A percentile compares a stretch with the other conserved stretches of the same genome.
phyloP scores from a whole-genome alignment of 2,797 vertebrate species.

The Scyliorhinus canicula region DNA sequence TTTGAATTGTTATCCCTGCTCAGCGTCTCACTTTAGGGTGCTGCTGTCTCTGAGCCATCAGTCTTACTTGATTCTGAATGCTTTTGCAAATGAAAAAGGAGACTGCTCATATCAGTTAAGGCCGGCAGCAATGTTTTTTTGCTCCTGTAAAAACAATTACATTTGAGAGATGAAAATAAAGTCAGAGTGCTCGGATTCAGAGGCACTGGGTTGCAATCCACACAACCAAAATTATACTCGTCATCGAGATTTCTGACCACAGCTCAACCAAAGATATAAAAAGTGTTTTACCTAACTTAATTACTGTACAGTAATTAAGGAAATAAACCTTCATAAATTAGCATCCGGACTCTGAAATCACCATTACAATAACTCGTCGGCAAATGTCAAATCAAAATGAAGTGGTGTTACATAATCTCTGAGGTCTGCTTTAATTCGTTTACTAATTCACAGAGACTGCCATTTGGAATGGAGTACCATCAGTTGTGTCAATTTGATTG shows the following conservation, averaged over 20 bases:
- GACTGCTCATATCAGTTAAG: not conserved
- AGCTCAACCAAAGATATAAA: not conserved
- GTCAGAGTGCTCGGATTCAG: not conserved
- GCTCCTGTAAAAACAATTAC: not conserved
- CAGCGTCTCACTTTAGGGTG: not conserved
- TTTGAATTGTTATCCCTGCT: not conserved
- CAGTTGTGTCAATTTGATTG: not conserved
- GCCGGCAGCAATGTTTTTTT: conserved; percentile 14
- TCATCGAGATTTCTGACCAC: not conserved
- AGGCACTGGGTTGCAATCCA: not conserved
- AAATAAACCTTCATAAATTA: not conserved
- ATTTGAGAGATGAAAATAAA: not conserved
- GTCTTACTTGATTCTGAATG: conserved; percentile 5
- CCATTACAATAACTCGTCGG: not conserved
- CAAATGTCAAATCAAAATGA: not conserved
- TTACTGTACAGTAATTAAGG: not conserved
- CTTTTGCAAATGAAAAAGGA: conserved; percentile 27
- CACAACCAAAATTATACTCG: not conserved
- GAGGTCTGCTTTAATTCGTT: not conserved
- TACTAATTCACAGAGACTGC: not conserved
- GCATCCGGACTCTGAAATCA: not conserved
- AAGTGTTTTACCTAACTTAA: not conserved
- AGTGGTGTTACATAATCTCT: too few species aligned
- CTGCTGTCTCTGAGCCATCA: not conserved
- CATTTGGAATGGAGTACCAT: not conserved